These are phyloP conservation scores for Venustoraphidia nigricollis DNA, from an alignment of 2,888 invertebrate species.

Conservation along the genomic window DNA sequence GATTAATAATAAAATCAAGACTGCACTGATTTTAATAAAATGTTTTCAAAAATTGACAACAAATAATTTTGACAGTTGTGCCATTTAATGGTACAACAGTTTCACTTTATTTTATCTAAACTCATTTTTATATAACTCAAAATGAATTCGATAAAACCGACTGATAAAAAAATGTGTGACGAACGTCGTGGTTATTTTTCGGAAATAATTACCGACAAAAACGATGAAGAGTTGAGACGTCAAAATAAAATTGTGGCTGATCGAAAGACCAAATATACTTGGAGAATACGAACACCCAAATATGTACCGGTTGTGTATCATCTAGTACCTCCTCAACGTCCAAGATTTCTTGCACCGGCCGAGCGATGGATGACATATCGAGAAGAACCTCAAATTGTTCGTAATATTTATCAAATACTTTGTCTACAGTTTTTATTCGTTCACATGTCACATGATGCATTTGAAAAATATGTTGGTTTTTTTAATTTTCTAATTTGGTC, in stretches of 20 bases:
- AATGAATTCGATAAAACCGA: neutral
- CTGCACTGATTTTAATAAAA: no score
- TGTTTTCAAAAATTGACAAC: no score
- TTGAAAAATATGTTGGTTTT: no score
- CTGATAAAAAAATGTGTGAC: constrained; percentile 6
- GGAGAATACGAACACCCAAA: constrained; percentile 41
- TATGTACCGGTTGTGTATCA: constrained; percentile 36
- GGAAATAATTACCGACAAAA: constrained; percentile 37
- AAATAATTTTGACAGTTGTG: no score
- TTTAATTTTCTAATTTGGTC: no score
- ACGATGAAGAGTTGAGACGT: constrained; percentile 26
- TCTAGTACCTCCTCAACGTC: constrained; percentile 29
- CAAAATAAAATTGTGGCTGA: constrained; percentile 25
- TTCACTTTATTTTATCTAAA: no score
- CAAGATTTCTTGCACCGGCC: constrained; percentile 37
- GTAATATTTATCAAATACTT: constrained; percentile 14
- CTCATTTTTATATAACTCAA: no score
- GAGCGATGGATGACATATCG: constrained; percentile 48
- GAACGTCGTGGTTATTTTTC: constrained; percentile 42
- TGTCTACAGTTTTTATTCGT: neutral
- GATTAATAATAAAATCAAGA: no score
- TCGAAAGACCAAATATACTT: constrained; percentile 21
- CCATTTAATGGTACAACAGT: no score
- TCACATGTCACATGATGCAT: no score
- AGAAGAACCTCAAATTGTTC: constrained; percentile 44